These are phyloP conservation scores for Hemibagrus guttatus DNA, from an alignment of 2,797 vertebrate species.

Conservation along the genomic window DNA sequence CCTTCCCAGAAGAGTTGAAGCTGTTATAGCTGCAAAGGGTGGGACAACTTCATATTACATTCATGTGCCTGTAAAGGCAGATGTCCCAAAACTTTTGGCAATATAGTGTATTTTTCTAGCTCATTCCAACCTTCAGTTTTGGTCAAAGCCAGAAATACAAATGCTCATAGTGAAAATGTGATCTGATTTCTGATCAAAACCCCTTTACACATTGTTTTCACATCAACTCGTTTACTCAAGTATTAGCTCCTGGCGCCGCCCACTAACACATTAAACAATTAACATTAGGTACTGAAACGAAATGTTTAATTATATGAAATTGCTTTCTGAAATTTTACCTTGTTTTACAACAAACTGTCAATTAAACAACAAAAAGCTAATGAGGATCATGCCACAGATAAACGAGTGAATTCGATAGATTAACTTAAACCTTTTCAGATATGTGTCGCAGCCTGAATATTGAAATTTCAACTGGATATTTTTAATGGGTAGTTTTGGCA, in stretches of 20 bases:
- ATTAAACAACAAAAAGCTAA: no score
- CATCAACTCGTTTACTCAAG: background rate
- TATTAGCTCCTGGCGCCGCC: background rate
- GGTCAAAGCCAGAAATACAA: background rate
- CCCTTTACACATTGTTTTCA: background rate
- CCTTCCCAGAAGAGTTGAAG: no score
- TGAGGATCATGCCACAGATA: background rate
- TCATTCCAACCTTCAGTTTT: background rate
- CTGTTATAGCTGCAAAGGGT: no score
- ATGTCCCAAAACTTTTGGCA: no score
- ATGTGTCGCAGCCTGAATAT: background rate
- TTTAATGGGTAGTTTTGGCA: background rate
- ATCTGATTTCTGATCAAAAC: no score
- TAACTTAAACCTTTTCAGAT: background rate
- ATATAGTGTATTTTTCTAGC: background rate
- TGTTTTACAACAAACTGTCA: background rate
- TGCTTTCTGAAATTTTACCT: background rate
- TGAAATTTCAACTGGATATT: no score
- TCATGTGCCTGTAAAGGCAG: no score
- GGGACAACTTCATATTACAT: no score
- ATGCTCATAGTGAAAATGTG: background rate
- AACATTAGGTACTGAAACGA: background rate
- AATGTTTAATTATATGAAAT: background rate
- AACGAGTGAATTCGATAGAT: background rate
- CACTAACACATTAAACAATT: background rate